Percentiles rank a stretch among this genome's conserved stretches.
phyloP scores from a whole-genome alignment of 2,113 vertebrate genomes.

The Mohoua ochrocephala region DNA sequence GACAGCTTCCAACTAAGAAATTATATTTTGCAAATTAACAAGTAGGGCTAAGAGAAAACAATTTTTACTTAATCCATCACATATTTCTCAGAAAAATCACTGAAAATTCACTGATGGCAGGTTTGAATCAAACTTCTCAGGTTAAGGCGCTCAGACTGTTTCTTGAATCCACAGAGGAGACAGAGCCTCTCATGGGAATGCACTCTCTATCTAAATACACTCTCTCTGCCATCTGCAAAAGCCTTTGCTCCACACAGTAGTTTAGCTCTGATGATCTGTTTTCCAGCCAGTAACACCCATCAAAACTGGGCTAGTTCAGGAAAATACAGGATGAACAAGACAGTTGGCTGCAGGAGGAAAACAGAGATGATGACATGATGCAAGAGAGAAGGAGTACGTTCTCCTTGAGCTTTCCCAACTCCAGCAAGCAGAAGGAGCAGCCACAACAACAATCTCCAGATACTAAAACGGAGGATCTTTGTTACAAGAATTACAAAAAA shows the following conservation, averaged over 20 bases:
- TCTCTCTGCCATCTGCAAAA: not conserved
- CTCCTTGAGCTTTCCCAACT: not conserved
- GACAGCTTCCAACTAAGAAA: not conserved
- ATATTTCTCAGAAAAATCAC: not conserved
- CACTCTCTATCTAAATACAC: not conserved
- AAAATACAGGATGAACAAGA: not conserved
- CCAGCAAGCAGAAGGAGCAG: not conserved
- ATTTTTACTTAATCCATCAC: not conserved
- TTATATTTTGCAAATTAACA: fast-evolving
- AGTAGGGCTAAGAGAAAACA: not conserved
- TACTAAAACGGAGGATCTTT: not conserved
- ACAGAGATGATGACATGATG: fast-evolving
- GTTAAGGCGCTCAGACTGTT: not conserved
- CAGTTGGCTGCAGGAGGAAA: not conserved
- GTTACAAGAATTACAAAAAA: not conserved
- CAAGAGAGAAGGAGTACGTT: not conserved
- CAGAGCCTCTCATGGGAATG: not conserved
- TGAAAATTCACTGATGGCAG: not conserved
- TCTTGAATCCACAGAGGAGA: not conserved
- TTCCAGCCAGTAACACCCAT: not conserved
- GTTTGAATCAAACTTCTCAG: not conserved
- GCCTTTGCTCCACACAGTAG: not conserved
- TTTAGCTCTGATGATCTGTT: not conserved
- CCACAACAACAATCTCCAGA: not conserved
- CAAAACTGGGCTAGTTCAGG: not conserved